Evolutionary conservation across 1,140 invertebrate species (phyloP).

Genomic region (Anagrus nilaparvatae): DNA sequence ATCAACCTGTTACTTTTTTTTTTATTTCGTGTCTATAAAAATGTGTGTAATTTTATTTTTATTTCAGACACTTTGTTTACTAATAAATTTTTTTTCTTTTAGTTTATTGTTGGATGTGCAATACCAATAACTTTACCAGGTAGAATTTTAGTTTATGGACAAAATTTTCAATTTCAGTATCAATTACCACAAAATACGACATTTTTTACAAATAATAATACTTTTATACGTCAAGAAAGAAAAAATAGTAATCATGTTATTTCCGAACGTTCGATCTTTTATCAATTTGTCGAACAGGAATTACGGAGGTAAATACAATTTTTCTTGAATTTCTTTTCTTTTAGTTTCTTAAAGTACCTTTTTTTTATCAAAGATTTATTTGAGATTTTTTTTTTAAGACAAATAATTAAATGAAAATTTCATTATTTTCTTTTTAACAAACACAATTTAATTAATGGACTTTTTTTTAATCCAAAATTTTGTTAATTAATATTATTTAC

Average conservation of each 20-base stretch:
- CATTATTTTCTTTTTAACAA: too few relatives aligned
- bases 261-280: constrained; percentile 15
- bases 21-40: neutral
- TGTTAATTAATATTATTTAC: too few relatives aligned
- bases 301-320: constrained; percentile 14
- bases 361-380: too few relatives aligned
- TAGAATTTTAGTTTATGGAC: constrained; percentile 31
- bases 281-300: constrained; percentile 17
- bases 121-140: constrained; percentile 35
- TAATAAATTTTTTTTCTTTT: constrained; percentile 11
- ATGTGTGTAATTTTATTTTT: neutral
- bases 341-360: too few relatives aligned
- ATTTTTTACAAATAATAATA: too few relatives aligned
- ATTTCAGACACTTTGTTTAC: neutral
- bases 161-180: constrained; percentile 43
- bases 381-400: too few relatives aligned
- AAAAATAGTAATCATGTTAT: neutral
- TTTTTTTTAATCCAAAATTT: too few relatives aligned
- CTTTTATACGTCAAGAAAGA: neutral
- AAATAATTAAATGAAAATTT: too few relatives aligned
- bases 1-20: neutral
- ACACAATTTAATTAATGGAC: too few relatives aligned
- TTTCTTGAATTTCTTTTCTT: too few relatives aligned
- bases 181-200: constrained; percentile 37
- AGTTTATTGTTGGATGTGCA: constrained; percentile 37